These are phyloP conservation scores for Lagodon rhomboides DNA, from an alignment of 2,797 vertebrate genomes.

Conservation along the genomic window DNA sequence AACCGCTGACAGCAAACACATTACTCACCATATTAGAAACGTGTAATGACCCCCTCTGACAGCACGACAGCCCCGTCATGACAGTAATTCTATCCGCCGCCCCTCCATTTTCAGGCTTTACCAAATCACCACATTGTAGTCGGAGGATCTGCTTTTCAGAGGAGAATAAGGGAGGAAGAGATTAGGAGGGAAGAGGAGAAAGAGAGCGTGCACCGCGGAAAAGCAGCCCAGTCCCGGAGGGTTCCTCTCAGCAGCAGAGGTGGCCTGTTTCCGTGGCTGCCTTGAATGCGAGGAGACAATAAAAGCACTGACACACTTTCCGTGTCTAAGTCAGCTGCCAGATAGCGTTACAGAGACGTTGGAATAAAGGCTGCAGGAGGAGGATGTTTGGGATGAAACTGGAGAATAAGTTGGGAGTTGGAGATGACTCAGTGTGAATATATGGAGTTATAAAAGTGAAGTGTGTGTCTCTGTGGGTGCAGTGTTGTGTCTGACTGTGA, in stretches of 20 bases:
- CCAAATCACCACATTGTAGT: background rate
- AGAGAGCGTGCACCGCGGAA: slow-evolving; percentile 23
- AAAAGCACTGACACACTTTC: slow-evolving; percentile 79
- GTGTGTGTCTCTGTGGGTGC: slow-evolving; percentile 15
- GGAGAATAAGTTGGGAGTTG: background rate
- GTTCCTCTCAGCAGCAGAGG: slow-evolving; percentile 63
- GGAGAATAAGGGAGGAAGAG: slow-evolving; percentile 3
- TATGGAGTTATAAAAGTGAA: background rate
- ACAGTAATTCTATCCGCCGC: slow-evolving; percentile 5
- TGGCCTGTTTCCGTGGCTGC: slow-evolving; percentile 69
- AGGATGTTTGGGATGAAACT: background rate
- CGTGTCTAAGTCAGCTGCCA: slow-evolving; percentile 42
- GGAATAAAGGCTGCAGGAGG: background rate
- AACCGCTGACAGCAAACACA: slow-evolving; percentile 6
- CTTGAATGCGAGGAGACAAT: slow-evolving; percentile 65
- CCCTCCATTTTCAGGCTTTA: slow-evolving; percentile 16
- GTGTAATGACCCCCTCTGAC: slow-evolving; percentile 25
- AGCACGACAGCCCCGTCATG: slow-evolving; percentile 8
- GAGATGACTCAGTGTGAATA: background rate
- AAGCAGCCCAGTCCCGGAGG: slow-evolving; percentile 57
- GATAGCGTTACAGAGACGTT: slow-evolving; percentile 24
- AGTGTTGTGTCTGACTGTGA: slow-evolving; percentile 6
- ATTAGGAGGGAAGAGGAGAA: slow-evolving; percentile 33
- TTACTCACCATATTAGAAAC: background rate
- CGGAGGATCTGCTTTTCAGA: slow-evolving; percentile 22